Percentiles rank a stretch among this genome's conserved stretches.
phyloP scores from a whole-genome alignment of 2,113 vertebrate genomes.

The Plestiodon gilberti region DNA sequence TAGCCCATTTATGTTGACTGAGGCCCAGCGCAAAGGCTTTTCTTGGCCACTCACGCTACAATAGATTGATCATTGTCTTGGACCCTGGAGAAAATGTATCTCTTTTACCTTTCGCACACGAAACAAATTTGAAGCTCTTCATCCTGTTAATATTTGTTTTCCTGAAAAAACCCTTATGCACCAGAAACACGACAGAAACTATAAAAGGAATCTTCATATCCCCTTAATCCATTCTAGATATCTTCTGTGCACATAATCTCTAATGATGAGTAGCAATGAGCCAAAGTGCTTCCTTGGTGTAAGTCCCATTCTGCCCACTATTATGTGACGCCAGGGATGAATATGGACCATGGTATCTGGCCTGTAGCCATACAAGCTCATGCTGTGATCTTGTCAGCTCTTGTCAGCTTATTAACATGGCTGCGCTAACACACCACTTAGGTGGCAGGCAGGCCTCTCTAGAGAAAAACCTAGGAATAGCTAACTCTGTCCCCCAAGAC shows the following conservation, averaged over 20 bases:
- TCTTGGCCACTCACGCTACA: constrained; percentile 56
- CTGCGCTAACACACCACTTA: constrained; percentile 5
- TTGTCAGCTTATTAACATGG: neutral
- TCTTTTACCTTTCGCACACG: constrained; percentile 52
- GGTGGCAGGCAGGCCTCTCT: neutral
- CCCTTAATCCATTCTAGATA: constrained; percentile 21
- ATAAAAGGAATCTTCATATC: constrained; percentile 37
- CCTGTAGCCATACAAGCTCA: neutral
- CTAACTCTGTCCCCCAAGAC: neutral
- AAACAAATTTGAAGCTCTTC: constrained; percentile 51
- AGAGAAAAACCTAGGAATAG: neutral
- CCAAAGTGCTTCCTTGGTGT: neutral
- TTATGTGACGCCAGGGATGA: neutral
- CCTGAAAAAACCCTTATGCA: constrained; percentile 4
- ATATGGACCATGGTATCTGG: neutral
- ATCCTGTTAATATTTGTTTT: constrained; percentile 33
- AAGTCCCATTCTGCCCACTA: neutral
- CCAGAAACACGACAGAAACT: constrained; percentile 26
- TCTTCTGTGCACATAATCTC: neutral
- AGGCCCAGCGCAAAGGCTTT: constrained; percentile 57
- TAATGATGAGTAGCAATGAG: neutral
- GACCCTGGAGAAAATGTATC: constrained; percentile 31
- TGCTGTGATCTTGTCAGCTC: neutral
- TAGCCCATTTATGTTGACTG: constrained; percentile 45
- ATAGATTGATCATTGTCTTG: constrained; percentile 49